Conservation (phyloP, 2,797 vertebrate species). For the Carduelis carduelis region DNA sequence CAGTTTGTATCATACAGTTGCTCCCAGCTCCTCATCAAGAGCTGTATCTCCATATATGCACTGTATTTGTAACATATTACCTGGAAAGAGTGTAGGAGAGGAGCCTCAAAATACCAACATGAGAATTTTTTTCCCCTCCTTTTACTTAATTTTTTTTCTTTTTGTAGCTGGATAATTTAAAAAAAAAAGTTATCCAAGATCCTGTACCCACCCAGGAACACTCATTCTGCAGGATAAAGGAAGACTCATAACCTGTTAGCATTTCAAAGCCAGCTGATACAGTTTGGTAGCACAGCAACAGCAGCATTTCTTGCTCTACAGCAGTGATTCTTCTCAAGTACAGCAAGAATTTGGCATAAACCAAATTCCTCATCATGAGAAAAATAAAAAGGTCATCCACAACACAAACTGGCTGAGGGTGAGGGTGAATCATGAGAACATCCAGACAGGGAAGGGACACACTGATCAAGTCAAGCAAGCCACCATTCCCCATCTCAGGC, state of each 20-base stretch:
- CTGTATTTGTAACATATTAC: not conserved
- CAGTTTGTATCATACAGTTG: not conserved
- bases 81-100: not conserved
- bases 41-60: not conserved
- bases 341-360: conserved; percentile 3
- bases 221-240: not conserved
- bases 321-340: not conserved
- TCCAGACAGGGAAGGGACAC: not conserved
- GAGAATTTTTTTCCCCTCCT: not conserved
- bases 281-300: not conserved
- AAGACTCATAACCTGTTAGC: conserved; percentile 1
- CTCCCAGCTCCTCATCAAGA: not conserved
- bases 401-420: not conserved
- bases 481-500: not conserved
- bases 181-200: not conserved
- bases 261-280: not conserved
- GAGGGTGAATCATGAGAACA: not conserved
- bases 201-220: not conserved
- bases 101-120: not conserved
- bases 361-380: not conserved
- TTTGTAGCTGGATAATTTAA: not conserved
- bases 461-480: not conserved
- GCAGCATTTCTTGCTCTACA: not conserved
- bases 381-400: not conserved
- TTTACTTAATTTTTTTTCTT: not conserved